Percentiles rank a stretch among this genome's conserved stretches.
Evolutionary conservation across 2,797 vertebrate species (phyloP).

Genomic region (Oophaga sylvatica): DNA sequence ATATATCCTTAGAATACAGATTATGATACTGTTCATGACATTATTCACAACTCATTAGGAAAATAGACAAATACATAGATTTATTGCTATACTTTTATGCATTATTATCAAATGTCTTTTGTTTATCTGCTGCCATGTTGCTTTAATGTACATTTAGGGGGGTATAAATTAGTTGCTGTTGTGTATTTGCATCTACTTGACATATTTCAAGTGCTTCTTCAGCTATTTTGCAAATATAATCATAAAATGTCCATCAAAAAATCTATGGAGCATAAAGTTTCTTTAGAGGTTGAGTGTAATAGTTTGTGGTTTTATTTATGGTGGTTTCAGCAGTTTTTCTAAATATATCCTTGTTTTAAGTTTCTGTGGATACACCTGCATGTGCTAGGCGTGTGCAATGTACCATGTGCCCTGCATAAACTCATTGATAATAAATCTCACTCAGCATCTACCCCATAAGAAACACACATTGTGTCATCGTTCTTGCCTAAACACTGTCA

Average conservation of each 20-base stretch:
- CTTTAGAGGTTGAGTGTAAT: conserved; percentile 18
- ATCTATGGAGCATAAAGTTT: conserved; percentile 39
- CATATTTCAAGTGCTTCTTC: conserved; percentile 51
- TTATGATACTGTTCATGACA: background rate
- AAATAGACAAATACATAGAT: background rate
- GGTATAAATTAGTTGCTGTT: background rate
- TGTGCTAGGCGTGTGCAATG: conserved; percentile 43
- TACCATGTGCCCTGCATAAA: conserved; percentile 39
- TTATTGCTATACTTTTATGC: background rate
- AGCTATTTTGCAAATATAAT: conserved; percentile 57
- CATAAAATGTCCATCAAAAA: conserved; percentile 55
- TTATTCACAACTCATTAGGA: background rate
- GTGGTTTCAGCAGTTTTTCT: conserved; percentile 45
- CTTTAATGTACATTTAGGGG: background rate
- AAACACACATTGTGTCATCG: conserved; percentile 13
- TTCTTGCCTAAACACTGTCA: background rate
- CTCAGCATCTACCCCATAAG: conserved; percentile 30
- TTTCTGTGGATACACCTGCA: conserved; percentile 43
- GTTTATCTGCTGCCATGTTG: background rate
- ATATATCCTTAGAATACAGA: too few relatives aligned
- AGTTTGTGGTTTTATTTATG: conserved; percentile 33
- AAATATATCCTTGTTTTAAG: conserved; percentile 52
- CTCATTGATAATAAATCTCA: conserved; percentile 29
- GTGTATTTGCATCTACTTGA: conserved; percentile 26
- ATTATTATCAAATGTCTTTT: background rate